Evolutionary conservation across 2,797 vertebrate genomes (phyloP), one percentile per base, ranked within the genome.

Genomic region (Glyptemys insculpta): DNA sequence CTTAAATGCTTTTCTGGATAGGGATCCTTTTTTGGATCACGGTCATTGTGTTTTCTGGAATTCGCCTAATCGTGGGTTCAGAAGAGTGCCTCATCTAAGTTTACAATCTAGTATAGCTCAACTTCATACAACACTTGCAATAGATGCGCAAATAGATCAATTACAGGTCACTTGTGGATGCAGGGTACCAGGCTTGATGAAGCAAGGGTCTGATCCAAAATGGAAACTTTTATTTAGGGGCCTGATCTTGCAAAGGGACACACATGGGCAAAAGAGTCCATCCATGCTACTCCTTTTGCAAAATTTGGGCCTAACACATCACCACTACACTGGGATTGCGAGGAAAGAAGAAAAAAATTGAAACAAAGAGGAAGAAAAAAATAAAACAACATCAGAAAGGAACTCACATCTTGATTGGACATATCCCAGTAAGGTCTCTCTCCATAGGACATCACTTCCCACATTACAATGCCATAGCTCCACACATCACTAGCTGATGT

Each of bases 381-480:
- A 85, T 49, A 34, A 84, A 12, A 52, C 27, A 89, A 44, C 19
- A 37, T 47, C 72, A 82, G 50, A 5, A 44, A 80, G 68, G 94
- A 49, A 98, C 99, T 99, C 97, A 99, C 99, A 16, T 99, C 99
- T 97, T 99, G 99, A 96, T 99, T 99, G 89, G 99, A 99, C 99
- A 99, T 99, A 93, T 99, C 99, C 99, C 99, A 99, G 78, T 99
- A 99, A n/a, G 99, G 99, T 15, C 99, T 98, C 95, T 99, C 99
- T 85, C 99, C 99, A 0, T 99, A 99, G 47, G 99, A 99, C 99
- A 99, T 99, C 98, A 99, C 99, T 97, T 99, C 99, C 99, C 99
- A 99, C 99, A 99, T 99, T 97, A 99, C 99, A 11, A 99, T 99
- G 92, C 99, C 99, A 0, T 99, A 99, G 98, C 99, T 99, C 99